Base-by-base conservation (phyloP, 2,113 vertebrate genomes). In the Suncus etruscus region DNA sequence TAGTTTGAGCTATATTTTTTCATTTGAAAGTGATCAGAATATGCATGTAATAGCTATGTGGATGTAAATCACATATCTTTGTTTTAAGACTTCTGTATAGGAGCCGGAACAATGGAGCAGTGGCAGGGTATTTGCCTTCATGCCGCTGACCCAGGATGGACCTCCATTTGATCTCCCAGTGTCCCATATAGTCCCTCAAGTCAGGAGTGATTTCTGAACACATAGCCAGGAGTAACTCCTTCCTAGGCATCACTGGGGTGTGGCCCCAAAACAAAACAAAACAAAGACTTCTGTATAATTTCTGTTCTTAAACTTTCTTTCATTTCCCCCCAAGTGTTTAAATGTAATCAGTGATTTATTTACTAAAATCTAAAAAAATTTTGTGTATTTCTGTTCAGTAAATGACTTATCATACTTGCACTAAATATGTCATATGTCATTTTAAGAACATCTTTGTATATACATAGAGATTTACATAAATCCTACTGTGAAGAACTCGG, bases 301-400 rank as follows among this genome's bases (percentile, higher is more conserved):
- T 29, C 29, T 61, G 12, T 78, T 92, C 45, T 91, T 31, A 78
- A 66, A 48, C 4, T 2, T 74, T 12, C 24, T n/a, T 20, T 63
- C 66, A 66, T 58, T 31, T n/a, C 39, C 54, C 31, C 27, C 58
- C 89, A 89, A 75, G 91, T 87, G 51, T 12, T 79, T 82, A 89
- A 84, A 78, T 69, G 22, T 12, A 84, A 75, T 47, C 6, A 82
- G 24, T 73, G 63, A 45, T 86, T 90, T 94, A 89, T 31, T 27
- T 94, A 89, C 31, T 27, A 84, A 72, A 92, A 83, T 22, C 70
- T 90, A 63, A 24, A 54, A 74, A 83, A 83, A 61, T 6, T n/a
- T 6, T 27, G 22, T 73, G 22, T 66, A 66, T 29, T 8, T 29
- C 3, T 66, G 10, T 29, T 66, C 65, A 66, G 85, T 83, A 51